Percentiles rank a stretch among this genome's conserved stretches.
Evolutionary conservation across 2,797 vertebrate species (phyloP).

Genomic region (Thalassophryne amazonica): DNA sequence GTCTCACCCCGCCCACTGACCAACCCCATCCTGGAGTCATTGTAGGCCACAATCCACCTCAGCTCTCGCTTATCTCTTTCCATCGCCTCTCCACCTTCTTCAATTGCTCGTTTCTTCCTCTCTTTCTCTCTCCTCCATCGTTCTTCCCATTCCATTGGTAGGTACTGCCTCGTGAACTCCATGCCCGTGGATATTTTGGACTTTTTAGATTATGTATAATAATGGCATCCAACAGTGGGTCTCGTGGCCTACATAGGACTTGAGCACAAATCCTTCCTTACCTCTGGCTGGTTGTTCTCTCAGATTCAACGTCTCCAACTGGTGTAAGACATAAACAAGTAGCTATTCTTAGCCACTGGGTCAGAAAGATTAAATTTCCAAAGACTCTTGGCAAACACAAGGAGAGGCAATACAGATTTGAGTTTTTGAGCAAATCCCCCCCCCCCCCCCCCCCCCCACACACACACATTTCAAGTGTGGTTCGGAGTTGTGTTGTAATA

Average conservation of each 20-base stretch:
- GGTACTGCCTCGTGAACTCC: constrained; percentile 47
- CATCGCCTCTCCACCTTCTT: constrained; percentile 66
- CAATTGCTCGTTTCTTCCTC: constrained; percentile 51
- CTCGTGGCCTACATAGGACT: too few species aligned
- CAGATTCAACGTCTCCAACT: not conserved
- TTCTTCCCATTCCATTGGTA: constrained; percentile 76
- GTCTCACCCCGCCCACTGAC: not conserved
- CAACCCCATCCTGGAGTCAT: constrained; percentile 67
- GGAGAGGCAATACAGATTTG: not conserved
- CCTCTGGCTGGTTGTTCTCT: not conserved
- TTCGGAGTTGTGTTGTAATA: too few species aligned
- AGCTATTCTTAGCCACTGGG: constrained; percentile 56
- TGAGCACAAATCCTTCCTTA: not conserved
- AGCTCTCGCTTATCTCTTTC: constrained; percentile 64
- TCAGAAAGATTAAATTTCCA: constrained; percentile 48
- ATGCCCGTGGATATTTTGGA: constrained; percentile 20
- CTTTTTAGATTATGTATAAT: too few species aligned
- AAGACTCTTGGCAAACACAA: not conserved
- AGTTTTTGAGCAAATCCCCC: not conserved
- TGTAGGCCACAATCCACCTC: constrained; percentile 72
- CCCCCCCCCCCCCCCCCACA: too few species aligned
- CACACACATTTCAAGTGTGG: too few species aligned
- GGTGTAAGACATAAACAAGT: constrained; percentile 33
- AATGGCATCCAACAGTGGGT: not conserved
- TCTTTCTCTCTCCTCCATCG: constrained; percentile 78